Evolutionary conservation across 1,140 invertebrate genomes (phyloP).

Genomic region (Trissolcus basalis): DNA sequence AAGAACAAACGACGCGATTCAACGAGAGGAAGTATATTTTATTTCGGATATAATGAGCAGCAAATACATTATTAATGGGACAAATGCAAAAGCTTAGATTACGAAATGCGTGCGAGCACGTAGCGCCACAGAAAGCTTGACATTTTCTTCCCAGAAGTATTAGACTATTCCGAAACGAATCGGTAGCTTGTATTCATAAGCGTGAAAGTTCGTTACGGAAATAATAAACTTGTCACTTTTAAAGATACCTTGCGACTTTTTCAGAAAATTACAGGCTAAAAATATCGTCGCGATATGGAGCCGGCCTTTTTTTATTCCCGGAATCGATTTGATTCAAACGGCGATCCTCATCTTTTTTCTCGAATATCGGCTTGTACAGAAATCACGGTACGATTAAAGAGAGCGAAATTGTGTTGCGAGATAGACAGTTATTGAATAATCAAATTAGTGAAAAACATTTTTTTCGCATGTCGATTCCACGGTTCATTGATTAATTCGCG

Average conservation of each 20-base stretch:
- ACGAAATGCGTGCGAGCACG: constrained; percentile 41
- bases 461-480: too few relatives aligned
- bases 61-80: constrained; percentile 46
- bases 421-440: too few relatives aligned
- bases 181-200: constrained; percentile 51
- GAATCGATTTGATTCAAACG: constrained; percentile 24
- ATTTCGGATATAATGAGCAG: constrained; percentile 41
- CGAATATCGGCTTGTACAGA: too few relatives aligned
- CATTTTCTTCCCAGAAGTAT: constrained; percentile 48
- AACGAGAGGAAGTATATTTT: constrained; percentile 34
- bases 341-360: background rate
- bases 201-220: constrained; percentile 57
- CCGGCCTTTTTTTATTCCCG: constrained; percentile 17
- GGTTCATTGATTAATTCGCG: too few relatives aligned
- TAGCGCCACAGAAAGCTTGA: constrained; percentile 52
- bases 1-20: constrained; percentile 19
- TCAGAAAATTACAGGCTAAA: constrained; percentile 50
- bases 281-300: constrained; percentile 31
- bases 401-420: too few relatives aligned
- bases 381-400: too few relatives aligned
- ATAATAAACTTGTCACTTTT: constrained; percentile 59
- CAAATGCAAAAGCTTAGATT: constrained; percentile 48
- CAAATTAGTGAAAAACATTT: too few relatives aligned
- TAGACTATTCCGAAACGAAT: constrained; percentile 45
- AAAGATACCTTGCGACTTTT: constrained; percentile 56